Base-by-base conservation (phyloP, 2,113 vertebrate species). In the Loxodonta africana region DNA sequence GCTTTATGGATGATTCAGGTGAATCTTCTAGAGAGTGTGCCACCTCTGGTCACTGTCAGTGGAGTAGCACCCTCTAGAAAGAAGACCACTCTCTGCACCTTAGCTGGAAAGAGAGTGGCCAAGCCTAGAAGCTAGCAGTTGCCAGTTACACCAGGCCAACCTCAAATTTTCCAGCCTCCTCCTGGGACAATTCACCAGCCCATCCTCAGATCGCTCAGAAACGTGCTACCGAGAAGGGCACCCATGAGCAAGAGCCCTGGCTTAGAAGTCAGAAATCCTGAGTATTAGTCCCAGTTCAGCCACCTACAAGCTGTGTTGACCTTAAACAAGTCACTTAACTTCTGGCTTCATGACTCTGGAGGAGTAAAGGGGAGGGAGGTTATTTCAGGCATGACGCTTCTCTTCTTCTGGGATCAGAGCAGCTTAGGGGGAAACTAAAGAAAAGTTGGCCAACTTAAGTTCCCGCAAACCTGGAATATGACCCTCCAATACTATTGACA, bases 341-440 rank as follows among this genome's bases (percentile, higher is more conserved):
- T 84, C 82, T 94, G 33, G 9, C 73, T 82, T 76, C 37, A 12
- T 37, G 71, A 67, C 41, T 81, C 82, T 74, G 37, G 44, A 87
- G 46, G n/a, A 60, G 21, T 10, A 80, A 81, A 92, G n/a, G 18
- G 60, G 46, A 46, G 11, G 51, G n/a, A 48, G 21, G 3, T 78
- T 71, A 14, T 46, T 30, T 14, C n/a, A 63, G 44, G 33, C 20
- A 41, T 53, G 80, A 60, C 8, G 30, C 46, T 48, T 57, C 9
- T 25, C 74, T 81, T 86, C 57, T 90, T 21, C 94, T 41, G 41
- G 53, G 76, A 37, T 90, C 89, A 80, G 92, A 85, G 85, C 21
- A 65, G 44, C 74, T 91, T 88, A 86, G 51, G 9, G n/a, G 91
- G 20, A 17, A 11, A 41, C 74, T 65, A 44, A 86, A 65, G 26